Evolutionary conservation across 2,888 invertebrate genomes (phyloP).

Genomic region (Scaptomyza polygonia): DNA sequence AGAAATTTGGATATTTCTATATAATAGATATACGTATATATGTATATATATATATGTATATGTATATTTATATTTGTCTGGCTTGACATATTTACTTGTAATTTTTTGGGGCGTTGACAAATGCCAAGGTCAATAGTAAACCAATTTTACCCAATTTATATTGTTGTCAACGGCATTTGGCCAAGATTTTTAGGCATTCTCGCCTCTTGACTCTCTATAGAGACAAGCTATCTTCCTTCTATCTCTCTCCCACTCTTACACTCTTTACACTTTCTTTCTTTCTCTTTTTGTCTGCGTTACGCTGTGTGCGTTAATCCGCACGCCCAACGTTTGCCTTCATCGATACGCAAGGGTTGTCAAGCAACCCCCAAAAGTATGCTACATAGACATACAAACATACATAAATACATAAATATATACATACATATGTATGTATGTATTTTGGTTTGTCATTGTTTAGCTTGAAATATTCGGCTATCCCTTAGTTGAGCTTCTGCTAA

Average conservation of each 20-base stretch:
- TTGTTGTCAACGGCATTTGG: conserved; percentile 53
- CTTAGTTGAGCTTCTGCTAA: conserved; percentile 19
- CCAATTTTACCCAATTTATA: conserved; percentile 46
- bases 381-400: not conserved
- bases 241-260: conserved; percentile 2
- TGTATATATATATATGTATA: not conserved
- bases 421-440: not conserved
- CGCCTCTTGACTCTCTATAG: not conserved
- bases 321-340: conserved; percentile 55
- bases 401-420: not conserved
- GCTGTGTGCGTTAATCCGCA: conserved; percentile 63
- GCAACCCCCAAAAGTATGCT: conserved; percentile 25
- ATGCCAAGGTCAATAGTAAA: conserved; percentile 67
- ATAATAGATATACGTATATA: not conserved
- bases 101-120: conserved; percentile 56
- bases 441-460: conserved; percentile 14
- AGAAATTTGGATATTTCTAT: not conserved
- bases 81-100: conserved; percentile 53
- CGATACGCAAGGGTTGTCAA: conserved; percentile 67
- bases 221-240: not conserved
- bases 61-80: conserved; percentile 3
- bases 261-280: not conserved
- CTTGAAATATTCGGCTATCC: conserved; percentile 24
- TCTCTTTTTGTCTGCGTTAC: conserved; percentile 23
- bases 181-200: conserved; percentile 21